Percentiles rank a stretch among this genome's conserved stretches.
Conservation (phyloP, 1,140 invertebrate genomes). For the Bradynema listronoti region DNA sequence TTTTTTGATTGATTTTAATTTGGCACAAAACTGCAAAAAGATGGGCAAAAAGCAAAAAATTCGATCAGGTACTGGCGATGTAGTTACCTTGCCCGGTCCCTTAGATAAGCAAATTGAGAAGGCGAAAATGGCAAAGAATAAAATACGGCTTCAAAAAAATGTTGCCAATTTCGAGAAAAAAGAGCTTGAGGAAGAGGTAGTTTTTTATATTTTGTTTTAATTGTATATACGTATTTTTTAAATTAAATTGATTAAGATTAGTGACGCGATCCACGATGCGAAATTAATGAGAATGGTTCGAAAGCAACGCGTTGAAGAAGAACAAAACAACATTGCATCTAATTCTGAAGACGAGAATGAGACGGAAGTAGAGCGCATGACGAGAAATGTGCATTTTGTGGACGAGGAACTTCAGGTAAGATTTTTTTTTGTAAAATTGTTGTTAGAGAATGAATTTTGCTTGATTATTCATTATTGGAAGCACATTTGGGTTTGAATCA, state of each 20-base stretch:
- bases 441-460: too few species aligned
- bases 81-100: slow-evolving; percentile 32
- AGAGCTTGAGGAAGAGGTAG: slow-evolving; percentile 29
- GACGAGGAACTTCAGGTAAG: too few species aligned
- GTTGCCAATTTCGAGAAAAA: slow-evolving; percentile 25
- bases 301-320: background rate
- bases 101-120: slow-evolving; percentile 39
- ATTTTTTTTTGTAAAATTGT: too few species aligned
- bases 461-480: too few species aligned
- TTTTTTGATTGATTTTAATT: too few species aligned
- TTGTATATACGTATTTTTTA: background rate
- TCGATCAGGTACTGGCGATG: slow-evolving; percentile 33
- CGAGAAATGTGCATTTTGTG: too few species aligned
- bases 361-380: too few species aligned
- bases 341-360: too few species aligned
- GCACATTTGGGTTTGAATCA: too few species aligned
- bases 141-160: slow-evolving; percentile 15
- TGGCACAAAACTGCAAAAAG: too few species aligned
- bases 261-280: slow-evolving; percentile 3
- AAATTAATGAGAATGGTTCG: slow-evolving; percentile 2
- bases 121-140: slow-evolving; percentile 28
- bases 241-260: background rate
- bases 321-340: background rate
- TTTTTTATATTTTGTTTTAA: slow-evolving; percentile 10
- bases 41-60: slow-evolving; percentile 44